Conservation (phyloP, 1,140 invertebrate species). For the Drosophila seguyi region DNA sequence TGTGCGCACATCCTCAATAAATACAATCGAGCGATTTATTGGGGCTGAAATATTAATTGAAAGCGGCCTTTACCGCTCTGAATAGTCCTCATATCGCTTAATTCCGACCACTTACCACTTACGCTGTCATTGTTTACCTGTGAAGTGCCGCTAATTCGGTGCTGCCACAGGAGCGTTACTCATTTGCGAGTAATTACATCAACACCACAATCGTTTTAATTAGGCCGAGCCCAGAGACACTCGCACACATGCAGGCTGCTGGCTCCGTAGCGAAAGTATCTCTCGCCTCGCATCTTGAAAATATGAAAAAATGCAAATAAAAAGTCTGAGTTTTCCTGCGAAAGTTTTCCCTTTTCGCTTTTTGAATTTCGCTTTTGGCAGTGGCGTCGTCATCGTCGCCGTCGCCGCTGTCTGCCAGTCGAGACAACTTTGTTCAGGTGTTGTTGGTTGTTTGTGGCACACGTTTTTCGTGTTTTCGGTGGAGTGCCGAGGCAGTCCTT, state of each 20-base stretch:
- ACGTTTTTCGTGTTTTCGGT: conserved; percentile 45
- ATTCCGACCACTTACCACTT: conserved; percentile 38
- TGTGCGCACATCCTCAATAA: conserved; percentile 12
- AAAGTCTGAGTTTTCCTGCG: conserved; percentile 30
- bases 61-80: background rate
- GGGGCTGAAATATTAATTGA: conserved; percentile 22
- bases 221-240: conserved; percentile 21
- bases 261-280: conserved; percentile 31
- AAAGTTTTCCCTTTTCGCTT: conserved; percentile 37
- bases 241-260: conserved; percentile 13
- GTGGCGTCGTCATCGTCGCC: conserved; percentile 43
- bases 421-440: conserved; percentile 71
- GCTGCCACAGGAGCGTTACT: conserved; percentile 39
- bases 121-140: conserved; percentile 50
- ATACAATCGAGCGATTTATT: conserved; percentile 18
- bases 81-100: conserved; percentile 11
- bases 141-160: conserved; percentile 58
- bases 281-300: conserved; percentile 35
- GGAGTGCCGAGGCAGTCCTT: conserved; percentile 57
- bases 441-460: conserved; percentile 62
- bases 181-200: conserved; percentile 49
- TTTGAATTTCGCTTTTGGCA: conserved; percentile 31
- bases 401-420: conserved; percentile 46
- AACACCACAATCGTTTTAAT: conserved; percentile 44
- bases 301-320: conserved; percentile 62